Evolutionary conservation across 1,140 invertebrate species (phyloP).

Genomic region (Euwallacea fornicatus): DNA sequence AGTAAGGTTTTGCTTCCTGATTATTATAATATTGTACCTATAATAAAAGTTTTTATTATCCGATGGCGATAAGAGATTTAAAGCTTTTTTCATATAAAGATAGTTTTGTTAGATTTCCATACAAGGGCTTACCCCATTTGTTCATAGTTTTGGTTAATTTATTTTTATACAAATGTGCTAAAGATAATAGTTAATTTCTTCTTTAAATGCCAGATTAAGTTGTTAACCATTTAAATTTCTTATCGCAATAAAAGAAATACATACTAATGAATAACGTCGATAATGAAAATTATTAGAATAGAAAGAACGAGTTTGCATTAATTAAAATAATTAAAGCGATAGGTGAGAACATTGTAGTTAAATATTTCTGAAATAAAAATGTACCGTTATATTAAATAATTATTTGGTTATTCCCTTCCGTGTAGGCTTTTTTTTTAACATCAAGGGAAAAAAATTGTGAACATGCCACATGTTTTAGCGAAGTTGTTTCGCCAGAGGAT

Average conservation of each 20-base stretch:
- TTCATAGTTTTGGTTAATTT: neutral
- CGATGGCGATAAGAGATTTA: slow-evolving; percentile 6
- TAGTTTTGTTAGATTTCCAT: neutral
- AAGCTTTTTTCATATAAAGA: neutral
- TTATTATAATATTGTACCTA: slow-evolving; percentile 28
- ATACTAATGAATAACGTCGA: slow-evolving; percentile 10
- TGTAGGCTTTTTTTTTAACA: too few relatives aligned
- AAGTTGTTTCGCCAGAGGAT: too few relatives aligned
- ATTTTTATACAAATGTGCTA: neutral
- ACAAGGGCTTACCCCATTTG: neutral
- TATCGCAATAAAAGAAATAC: slow-evolving; percentile 9
- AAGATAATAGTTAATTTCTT: neutral
- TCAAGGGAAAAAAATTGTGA: too few relatives aligned
- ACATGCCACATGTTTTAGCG: too few relatives aligned
- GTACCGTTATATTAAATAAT: slow-evolving; percentile 31
- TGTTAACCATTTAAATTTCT: slow-evolving; percentile 11
- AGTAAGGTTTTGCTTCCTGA: slow-evolving; percentile 36
- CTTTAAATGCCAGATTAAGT: neutral
- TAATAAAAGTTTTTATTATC: slow-evolving; percentile 28
- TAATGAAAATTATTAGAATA: slow-evolving; percentile 35
- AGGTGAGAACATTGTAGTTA: slow-evolving; percentile 39
- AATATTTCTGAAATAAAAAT: slow-evolving; percentile 42
- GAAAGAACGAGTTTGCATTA: slow-evolving; percentile 37
- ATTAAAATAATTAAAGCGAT: slow-evolving; percentile 34
- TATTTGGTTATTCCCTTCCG: too few relatives aligned